Base-by-base conservation (phyloP, 2,888 invertebrate species). In the Plagodis pulveraria region DNA sequence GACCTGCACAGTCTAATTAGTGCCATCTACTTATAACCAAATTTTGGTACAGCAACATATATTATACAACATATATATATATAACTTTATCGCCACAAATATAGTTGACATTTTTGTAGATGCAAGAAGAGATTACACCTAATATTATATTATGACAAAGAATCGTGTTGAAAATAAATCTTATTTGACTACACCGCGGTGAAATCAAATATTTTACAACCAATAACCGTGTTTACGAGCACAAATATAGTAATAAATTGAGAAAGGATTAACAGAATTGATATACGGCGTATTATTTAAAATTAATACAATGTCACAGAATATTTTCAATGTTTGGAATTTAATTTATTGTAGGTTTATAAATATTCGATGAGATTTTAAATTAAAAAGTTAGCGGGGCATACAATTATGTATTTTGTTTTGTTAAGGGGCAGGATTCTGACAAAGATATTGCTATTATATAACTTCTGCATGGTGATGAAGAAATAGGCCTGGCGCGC, bases 221-320 rank as follows among this genome's bases (percentile, higher is more conserved):
- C 35, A 47, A 52, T 45, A 44, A 44, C 41, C 45, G 33, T 12
- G 52, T 56, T 57, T 60, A 57, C 12, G 47, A 35, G 40, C 48
- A 50, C 53, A 50, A 62, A 49, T 59, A 56, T 22, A 51, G 36
- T 38, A 51, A 60, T 59, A 59, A 50, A 63, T 59, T 51, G n/a
- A 50, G 36, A 50, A 56, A 63, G 63, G 58, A 59, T 63, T 53
- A 63, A 36, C 5, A 12, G n/a, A 36, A 33, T 36, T 62, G 54
- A 62, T 57, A 54, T 58, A 62, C 42, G 55, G 51, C 41, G 43
- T 49, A 55, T 59, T 56, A 54, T 59, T 56, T 54, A 47, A 54
- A 58, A 59, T 63, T 56, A 63, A 63, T 59, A 58, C 56, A 54
- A 50, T 58, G 58, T 58, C 62, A 62, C 52, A 45, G 41, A 50